Conservation (phyloP, 2,888 invertebrate species). For the Sthenelais limicola region DNA sequence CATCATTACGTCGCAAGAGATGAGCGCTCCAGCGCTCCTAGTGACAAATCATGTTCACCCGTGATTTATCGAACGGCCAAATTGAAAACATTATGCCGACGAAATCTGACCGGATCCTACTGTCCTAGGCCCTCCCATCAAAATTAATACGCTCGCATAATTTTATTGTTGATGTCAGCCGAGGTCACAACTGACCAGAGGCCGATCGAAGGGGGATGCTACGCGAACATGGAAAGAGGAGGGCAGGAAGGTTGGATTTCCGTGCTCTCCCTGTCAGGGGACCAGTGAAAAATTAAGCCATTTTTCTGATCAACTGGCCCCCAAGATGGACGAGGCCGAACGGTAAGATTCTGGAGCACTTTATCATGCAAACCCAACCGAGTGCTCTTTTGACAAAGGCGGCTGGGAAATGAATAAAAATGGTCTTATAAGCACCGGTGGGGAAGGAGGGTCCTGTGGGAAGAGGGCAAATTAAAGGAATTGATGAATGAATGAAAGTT, state of each 20-base stretch:
- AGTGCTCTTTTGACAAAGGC: constrained; percentile 18
- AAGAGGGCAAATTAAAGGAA: constrained; percentile 35
- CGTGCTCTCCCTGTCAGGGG: constrained; percentile 13
- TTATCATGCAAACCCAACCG: constrained; percentile 23
- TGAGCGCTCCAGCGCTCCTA: constrained; percentile 12
- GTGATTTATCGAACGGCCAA: constrained; percentile 32
- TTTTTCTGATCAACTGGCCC: constrained; percentile 37
- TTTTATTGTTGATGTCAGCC: constrained; percentile 32
- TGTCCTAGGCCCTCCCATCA: constrained; percentile 17
- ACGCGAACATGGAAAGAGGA: neutral
- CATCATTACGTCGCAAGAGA: constrained; percentile 23
- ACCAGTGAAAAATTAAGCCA: constrained; percentile 29
- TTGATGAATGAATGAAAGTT: constrained; percentile 39
- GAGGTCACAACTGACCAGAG: constrained; percentile 26
- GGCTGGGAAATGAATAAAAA: constrained; percentile 29
- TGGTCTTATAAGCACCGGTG: constrained; percentile 13
- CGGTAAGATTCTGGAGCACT: neutral
- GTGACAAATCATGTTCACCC: constrained; percentile 38
- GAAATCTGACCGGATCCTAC: constrained; percentile 24
- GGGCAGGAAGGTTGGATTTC: neutral
- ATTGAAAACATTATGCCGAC: constrained; percentile 35
- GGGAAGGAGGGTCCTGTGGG: constrained; percentile 3
- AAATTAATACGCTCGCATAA: constrained; percentile 24
- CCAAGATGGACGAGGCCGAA: constrained; percentile 11
- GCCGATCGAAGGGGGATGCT: neutral